Percentiles rank a stretch among this genome's conserved stretches.
These are phyloP conservation scores for Bicyclus anynana DNA, from an alignment of 1,140 invertebrate species.

Conservation along the genomic window DNA sequence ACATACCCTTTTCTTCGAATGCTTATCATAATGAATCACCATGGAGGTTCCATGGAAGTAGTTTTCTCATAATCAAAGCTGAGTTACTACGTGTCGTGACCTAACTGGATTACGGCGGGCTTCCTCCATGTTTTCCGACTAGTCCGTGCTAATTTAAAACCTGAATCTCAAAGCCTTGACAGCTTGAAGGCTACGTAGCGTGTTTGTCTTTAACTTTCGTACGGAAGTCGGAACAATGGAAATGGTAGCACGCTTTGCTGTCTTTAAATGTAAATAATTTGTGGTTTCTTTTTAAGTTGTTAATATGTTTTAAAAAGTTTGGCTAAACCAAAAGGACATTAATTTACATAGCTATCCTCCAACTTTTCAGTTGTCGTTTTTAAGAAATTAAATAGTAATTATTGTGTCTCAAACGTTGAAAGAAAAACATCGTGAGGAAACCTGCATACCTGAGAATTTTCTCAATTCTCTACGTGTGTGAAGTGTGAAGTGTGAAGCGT, in stretches of 20 bases:
- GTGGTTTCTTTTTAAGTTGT: no score
- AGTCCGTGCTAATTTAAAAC: constrained; percentile 59
- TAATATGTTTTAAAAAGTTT: no score
- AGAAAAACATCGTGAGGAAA: no score
- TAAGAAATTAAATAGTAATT: no score
- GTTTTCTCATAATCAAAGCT: constrained; percentile 22
- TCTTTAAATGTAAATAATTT: no score
- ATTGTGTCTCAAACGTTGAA: no score
- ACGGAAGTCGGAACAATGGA: constrained; percentile 29
- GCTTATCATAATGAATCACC: not conserved
- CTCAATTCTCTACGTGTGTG: no score
- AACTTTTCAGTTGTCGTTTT: no score
- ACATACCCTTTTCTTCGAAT: not conserved
- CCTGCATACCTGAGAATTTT: no score
- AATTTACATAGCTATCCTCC: no score
- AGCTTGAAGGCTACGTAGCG: constrained; percentile 55
- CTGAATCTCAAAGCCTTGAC: constrained; percentile 50
- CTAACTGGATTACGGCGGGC: constrained; percentile 38
- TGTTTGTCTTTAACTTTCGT: constrained; percentile 44
- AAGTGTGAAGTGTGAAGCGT: no score
- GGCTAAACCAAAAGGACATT: no score
- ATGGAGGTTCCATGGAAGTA: not conserved
- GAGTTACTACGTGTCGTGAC: constrained; percentile 38
- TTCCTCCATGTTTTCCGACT: constrained; percentile 43
- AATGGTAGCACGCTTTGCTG: constrained; percentile 10